Conservation (phyloP, 1,140 invertebrate genomes). For the Meloidogyne floridensis region DNA sequence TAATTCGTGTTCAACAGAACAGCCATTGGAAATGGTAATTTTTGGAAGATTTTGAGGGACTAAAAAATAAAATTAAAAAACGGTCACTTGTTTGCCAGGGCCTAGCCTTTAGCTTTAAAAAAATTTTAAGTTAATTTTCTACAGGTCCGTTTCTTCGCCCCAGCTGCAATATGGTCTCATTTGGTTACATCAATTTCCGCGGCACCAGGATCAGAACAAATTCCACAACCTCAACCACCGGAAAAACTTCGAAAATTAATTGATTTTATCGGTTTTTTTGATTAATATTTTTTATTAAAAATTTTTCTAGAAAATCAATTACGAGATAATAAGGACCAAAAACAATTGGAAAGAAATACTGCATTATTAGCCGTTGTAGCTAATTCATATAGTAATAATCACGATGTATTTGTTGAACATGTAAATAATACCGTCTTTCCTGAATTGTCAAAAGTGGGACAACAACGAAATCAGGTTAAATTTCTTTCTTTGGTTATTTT, state of each 20-base stretch:
- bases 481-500: too few relatives aligned
- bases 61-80: too few relatives aligned
- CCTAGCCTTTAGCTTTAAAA: too few relatives aligned
- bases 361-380: slow-evolving; percentile 51
- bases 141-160: slow-evolving; percentile 52
- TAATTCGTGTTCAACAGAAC: slow-evolving; percentile 24
- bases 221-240: slow-evolving; percentile 32
- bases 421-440: slow-evolving; percentile 36
- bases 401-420: slow-evolving; percentile 44
- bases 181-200: slow-evolving; percentile 12
- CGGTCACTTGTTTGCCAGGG: too few relatives aligned
- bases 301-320: slow-evolving; percentile 29
- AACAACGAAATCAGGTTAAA: background rate
- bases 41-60: too few relatives aligned
- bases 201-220: slow-evolving; percentile 14
- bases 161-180: slow-evolving; percentile 54
- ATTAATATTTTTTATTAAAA: background rate
- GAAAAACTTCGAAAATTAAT: slow-evolving; percentile 42
- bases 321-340: slow-evolving; percentile 9
- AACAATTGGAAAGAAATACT: slow-evolving; percentile 24
- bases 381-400: slow-evolving; percentile 50
- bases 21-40: slow-evolving; percentile 26
- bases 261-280: slow-evolving; percentile 40
- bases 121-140: background rate
- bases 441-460: slow-evolving; percentile 35